phyloP scores from a whole-genome alignment of 2,113 vertebrate species.

The Mesitornis unicolor region DNA sequence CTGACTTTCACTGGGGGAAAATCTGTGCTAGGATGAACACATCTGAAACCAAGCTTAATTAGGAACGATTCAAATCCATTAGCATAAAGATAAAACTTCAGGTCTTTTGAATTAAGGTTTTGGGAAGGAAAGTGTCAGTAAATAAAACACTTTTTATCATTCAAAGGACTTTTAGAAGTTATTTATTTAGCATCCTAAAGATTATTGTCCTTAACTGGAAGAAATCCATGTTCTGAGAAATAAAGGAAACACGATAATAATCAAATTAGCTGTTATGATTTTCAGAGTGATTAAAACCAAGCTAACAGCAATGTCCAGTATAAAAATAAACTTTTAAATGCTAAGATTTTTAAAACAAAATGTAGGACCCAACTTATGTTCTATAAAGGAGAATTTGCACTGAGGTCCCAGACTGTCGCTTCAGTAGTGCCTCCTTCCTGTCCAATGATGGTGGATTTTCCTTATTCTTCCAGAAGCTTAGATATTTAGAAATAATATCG shows the following conservation, averaged over 20 bases:
- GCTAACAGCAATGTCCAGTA: background rate
- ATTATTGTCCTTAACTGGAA: background rate
- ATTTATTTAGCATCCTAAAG: background rate
- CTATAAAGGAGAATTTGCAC: background rate
- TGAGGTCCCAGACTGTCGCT: background rate
- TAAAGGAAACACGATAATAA: background rate
- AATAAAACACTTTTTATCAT: background rate
- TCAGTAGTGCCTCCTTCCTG: background rate
- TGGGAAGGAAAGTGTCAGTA: background rate
- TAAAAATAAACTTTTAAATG: background rate
- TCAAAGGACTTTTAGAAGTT: background rate
- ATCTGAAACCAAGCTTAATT: background rate
- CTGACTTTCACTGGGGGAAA: rapidly evolving
- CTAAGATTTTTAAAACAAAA: background rate
- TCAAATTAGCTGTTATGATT: background rate
- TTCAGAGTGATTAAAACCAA: background rate
- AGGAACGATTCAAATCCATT: background rate
- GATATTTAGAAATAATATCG: background rate
- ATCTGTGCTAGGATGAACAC: background rate
- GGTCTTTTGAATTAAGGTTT: background rate
- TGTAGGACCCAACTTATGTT: background rate
- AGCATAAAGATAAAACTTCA: background rate
- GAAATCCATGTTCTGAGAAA: background rate
- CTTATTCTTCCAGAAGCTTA: background rate
- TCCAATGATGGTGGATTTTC: background rate